These are phyloP conservation scores for Agapornis roseicollis DNA, from an alignment of 2,113 vertebrate genomes.

Conservation along the genomic window DNA sequence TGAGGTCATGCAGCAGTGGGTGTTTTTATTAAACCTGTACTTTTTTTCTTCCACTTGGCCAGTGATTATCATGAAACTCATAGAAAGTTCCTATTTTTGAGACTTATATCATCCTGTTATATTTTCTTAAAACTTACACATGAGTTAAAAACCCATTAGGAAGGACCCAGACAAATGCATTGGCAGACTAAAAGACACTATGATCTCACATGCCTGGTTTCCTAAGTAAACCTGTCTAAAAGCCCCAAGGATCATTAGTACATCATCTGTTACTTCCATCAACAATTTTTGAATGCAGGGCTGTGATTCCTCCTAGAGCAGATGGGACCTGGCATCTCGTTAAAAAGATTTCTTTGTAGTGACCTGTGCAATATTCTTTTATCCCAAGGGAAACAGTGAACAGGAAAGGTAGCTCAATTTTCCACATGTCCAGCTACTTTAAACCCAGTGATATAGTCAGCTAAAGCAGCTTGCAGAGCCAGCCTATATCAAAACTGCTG, in stretches of 20 bases:
- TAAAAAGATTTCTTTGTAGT: constrained; percentile 37
- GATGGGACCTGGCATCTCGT: constrained; percentile 8
- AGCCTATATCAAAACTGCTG: neutral
- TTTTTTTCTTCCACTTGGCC: neutral
- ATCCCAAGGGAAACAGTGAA: neutral
- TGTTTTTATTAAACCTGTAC: neutral
- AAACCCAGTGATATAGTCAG: neutral
- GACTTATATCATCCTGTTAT: neutral
- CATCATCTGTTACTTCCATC: constrained; percentile 52
- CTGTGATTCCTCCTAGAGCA: constrained; percentile 22
- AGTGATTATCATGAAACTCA: neutral
- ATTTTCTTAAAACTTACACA: constrained; percentile 4
- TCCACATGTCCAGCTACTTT: neutral
- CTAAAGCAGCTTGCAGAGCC: neutral
- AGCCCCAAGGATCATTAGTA: constrained; percentile 1
- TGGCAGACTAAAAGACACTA: constrained; percentile 11
- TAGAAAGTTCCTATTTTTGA: neutral
- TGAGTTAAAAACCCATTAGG: constrained; percentile 17
- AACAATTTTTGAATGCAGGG: constrained; percentile 16
- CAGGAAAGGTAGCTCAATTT: constrained; percentile 5
- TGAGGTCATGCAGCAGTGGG: neutral
- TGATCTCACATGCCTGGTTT: constrained; percentile 46
- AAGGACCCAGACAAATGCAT: neutral
- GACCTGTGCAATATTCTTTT: neutral
- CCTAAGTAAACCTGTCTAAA: constrained; percentile 41